Evolutionary conservation across 2,113 vertebrate species (phyloP).

Genomic region (human (Homo sapiens)): DNA sequence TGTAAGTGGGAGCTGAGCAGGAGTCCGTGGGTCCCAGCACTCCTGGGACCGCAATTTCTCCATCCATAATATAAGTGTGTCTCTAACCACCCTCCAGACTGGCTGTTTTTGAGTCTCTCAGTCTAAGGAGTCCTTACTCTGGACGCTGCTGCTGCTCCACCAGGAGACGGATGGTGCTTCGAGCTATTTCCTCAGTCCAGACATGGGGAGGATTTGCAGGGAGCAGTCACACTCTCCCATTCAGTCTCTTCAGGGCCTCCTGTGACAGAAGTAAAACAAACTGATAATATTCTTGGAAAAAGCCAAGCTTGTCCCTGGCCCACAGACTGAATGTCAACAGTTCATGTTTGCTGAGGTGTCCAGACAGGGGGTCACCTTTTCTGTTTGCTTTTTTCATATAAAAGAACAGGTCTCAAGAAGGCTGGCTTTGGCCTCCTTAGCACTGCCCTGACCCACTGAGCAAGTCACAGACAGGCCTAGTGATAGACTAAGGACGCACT

Average conservation of each 20-base stretch:
- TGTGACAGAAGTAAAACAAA: not conserved
- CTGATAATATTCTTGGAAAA: not conserved
- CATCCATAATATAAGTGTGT: not conserved
- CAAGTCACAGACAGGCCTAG: not conserved
- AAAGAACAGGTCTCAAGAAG: not conserved
- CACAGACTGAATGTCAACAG: accelerated
- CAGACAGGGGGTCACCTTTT: not conserved
- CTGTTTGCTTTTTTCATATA: not conserved
- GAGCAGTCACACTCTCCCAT: not conserved
- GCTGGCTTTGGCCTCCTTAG: not conserved
- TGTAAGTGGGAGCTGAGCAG: not conserved
- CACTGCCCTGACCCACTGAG: not conserved
- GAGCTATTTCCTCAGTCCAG: not conserved
- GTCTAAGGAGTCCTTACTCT: not conserved
- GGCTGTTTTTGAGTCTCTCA: not conserved
- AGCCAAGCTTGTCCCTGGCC: not conserved
- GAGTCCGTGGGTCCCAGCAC: too few relatives aligned
- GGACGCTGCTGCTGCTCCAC: not conserved
- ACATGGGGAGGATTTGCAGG: accelerated
- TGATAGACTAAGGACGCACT: not conserved
- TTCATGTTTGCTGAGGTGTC: not conserved
- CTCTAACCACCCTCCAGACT: not conserved
- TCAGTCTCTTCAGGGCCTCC: not conserved
- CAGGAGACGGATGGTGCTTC: not conserved
- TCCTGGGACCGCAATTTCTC: not conserved